Percentiles rank a stretch among this genome's conserved stretches.
phyloP scores from a whole-genome alignment of 1,140 invertebrate genomes.

The Metopolophium dirhodum region DNA sequence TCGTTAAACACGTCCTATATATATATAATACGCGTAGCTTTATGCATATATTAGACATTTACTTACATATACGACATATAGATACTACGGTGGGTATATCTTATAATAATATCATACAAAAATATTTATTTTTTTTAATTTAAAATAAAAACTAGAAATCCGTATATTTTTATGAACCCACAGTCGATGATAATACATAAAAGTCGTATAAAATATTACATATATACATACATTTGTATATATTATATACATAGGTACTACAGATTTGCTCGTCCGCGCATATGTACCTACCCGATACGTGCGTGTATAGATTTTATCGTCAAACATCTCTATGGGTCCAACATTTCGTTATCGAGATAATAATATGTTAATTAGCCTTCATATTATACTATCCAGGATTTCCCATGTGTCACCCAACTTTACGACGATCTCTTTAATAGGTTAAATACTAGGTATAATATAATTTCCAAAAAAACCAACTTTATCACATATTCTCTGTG shows the following conservation, averaged over 20 bases:
- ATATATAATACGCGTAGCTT: neutral
- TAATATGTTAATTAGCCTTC: conserved; percentile 40
- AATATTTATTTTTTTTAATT: neutral
- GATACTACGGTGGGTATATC: neutral
- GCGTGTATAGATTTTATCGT: neutral
- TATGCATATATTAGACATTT: conserved; percentile 15
- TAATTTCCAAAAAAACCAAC: neutral
- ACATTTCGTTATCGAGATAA: neutral
- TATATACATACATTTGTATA: neutral
- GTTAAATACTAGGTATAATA: neutral
- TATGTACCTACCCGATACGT: neutral
- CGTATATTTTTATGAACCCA: neutral
- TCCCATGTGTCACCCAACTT: conserved; percentile 33
- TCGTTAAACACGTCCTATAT: neutral
- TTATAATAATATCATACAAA: conserved; percentile 8
- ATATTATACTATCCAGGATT: neutral
- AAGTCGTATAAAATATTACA: neutral
- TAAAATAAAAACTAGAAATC: conserved; percentile 30
- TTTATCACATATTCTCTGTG: neutral
- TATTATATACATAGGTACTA: neutral
- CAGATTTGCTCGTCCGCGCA: neutral
- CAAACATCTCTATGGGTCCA: neutral
- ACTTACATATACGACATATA: neutral
- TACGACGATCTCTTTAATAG: neutral
- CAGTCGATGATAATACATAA: neutral